These are phyloP conservation scores for Tetragonisca angustula DNA, from an alignment of 2,888 invertebrate species.

Conservation along the genomic window DNA sequence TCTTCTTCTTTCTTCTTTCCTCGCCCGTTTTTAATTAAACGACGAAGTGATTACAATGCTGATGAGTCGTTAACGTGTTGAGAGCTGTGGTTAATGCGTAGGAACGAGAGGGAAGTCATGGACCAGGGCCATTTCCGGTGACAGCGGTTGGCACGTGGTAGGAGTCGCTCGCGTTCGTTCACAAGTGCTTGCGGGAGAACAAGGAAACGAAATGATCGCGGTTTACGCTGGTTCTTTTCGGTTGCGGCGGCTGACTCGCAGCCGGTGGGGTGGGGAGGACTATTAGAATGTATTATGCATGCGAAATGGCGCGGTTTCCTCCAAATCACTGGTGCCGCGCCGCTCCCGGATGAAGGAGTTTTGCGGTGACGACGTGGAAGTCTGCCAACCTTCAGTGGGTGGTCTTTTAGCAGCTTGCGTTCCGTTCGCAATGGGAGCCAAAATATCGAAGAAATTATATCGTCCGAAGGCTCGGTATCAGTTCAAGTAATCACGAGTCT, in stretches of 20 bases:
- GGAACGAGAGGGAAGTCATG: constrained; percentile 37
- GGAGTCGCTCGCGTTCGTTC: constrained; percentile 22
- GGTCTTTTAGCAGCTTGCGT: constrained; percentile 79
- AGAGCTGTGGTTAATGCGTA: constrained; percentile 29
- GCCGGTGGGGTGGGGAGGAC: constrained; percentile 62
- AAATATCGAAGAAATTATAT: constrained; percentile 80
- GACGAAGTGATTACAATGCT: not conserved
- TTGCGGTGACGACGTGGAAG: constrained; percentile 83
- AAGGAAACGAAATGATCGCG: constrained; percentile 75
- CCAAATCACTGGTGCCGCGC: constrained; percentile 81
- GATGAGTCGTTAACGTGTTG: constrained; percentile 4
- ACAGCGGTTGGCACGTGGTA: constrained; percentile 44
- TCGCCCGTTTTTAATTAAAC: too few relatives aligned
- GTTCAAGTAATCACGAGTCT: constrained; percentile 74
- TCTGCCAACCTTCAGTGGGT: constrained; percentile 81
- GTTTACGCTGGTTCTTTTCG: constrained; percentile 76
- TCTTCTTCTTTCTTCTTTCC: too few relatives aligned
- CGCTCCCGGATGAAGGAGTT: constrained; percentile 82
- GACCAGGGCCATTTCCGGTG: constrained; percentile 50
- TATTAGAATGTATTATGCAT: constrained; percentile 84
- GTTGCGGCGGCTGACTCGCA: constrained; percentile 73
- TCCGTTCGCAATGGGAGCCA: constrained; percentile 74
- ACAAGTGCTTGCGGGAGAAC: constrained; percentile 58
- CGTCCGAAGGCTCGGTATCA: constrained; percentile 74
- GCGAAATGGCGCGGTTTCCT: constrained; percentile 82